Evolutionary conservation across 2,797 vertebrate species (phyloP), one percentile per base, ranked within the genome.

Genomic region (Lepilemur ruficaudatus): DNA sequence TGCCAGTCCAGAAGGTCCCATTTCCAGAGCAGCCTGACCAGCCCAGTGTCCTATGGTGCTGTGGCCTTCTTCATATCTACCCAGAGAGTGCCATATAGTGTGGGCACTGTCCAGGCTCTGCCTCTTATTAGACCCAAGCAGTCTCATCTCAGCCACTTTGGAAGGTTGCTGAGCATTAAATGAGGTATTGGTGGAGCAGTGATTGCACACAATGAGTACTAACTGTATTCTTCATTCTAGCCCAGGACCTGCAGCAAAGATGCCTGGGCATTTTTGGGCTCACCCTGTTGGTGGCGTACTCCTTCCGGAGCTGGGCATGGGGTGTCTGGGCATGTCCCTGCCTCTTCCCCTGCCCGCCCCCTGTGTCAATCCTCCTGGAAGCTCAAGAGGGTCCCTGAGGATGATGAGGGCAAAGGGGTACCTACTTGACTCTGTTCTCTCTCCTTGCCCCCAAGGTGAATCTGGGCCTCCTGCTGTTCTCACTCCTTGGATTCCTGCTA

Each of bases 401-500:
- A 59, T 30, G 20, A 50, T 1, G 20, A 38, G 41, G 41, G 38
- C 15, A 4, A 65, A 43, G 0, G 3, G 7, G n/a, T 25, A 7
- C 38, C 14, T 5, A 0, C 7, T 1, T 94, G 93, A 75, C 55
- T 38, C 38, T 76, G 50, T 89, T 97, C 8, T 81, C 38, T 95
- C 65, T 91, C 89, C 18, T 38, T 15, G 13, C 52, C 38, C 43
- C 55, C 7, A 98, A 99, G 99, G 99, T 99, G 96, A 99, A 99
- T 80, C 7, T 99, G 38, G 97, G 98, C 52, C 98, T 99, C 95
- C 98, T 99, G 95, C 94, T 99, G 76, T 93, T 98, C 96, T 99
- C 99, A 0, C 81, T 99, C 28, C 80, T 98, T 46, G 99, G 99
- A 41, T 99, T 99, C 98, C 97, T 99, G 96, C 98, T 99, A 93